These are phyloP conservation scores for Rhabdornis inornatus DNA, from an alignment of 2,113 vertebrate genomes.

Conservation along the genomic window DNA sequence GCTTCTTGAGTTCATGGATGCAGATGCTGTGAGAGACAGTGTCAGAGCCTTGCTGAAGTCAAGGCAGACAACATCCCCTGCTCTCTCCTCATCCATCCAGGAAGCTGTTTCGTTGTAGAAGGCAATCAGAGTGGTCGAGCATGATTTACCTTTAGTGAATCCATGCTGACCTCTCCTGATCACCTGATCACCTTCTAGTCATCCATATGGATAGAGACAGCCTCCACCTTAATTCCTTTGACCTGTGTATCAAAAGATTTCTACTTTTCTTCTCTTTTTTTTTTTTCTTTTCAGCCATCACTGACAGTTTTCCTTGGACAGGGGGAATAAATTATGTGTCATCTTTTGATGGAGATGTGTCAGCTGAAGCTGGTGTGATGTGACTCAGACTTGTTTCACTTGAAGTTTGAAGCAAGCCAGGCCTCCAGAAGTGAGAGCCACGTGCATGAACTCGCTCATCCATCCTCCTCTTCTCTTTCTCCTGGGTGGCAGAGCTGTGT, in stretches of 20 bases:
- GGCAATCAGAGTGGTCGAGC: neutral
- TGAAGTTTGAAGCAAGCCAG: neutral
- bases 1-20: neutral
- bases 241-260: neutral
- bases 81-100: neutral
- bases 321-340: neutral
- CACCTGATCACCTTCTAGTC: neutral
- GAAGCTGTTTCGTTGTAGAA: neutral
- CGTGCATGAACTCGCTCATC: neutral
- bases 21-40: neutral
- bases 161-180: neutral
- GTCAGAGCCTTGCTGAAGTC: neutral
- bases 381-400: neutral
- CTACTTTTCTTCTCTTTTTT: neutral
- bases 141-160: neutral
- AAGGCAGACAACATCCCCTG: neutral
- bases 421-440: neutral
- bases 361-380: neutral
- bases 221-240: neutral
- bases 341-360: neutral
- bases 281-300: neutral
- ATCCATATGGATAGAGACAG: neutral
- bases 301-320: neutral
- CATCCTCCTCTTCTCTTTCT: neutral
- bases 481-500: fast-evolving